Evolutionary conservation across 2,888 invertebrate species (phyloP), one percentile per base, ranked within the genome.

Genomic region (Globia sparganii): DNA sequence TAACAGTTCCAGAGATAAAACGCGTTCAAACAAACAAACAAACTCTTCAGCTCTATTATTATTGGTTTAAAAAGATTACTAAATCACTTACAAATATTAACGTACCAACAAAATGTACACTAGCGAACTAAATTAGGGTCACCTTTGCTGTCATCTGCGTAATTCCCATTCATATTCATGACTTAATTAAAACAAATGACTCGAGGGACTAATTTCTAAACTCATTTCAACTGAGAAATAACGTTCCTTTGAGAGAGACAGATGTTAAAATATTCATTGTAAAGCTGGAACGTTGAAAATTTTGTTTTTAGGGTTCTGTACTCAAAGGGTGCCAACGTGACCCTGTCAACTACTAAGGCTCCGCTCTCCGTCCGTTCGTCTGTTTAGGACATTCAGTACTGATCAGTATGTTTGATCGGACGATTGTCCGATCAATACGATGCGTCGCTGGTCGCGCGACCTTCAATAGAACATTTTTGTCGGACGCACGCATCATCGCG

Each of bases 171-270:
- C 91, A 94, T 94, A 94, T 94, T 94, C 93, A 94, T 92, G 91
- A 92, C 80, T 91, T 93, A 93, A 94, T 94, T 94, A 94, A 93
- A 94, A 93, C 92, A 92, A 94, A 94, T 91, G 91, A 90, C 90
- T 91, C 83, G 86, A 91, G 91, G 92, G 93, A 94, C 93, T 93
- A 93, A 93, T 94, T 92, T 93, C 90, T 91, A 91, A 92, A 92
- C 91, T 93, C 91, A 91, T 93, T 93, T 85, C 86, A 88, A 91
- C 89, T 89, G 88, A 91, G 91, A 89, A 90, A 91, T 90, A 91
- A 84, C 86, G 89, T 88, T 88, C 93, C 91, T 90, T 89, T 80
- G 92, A 87, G 91, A 87, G 87, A 77, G 79, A 78, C 81, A 84
- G 73, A 73, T 72, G 80, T 87, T 87, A 80, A 88, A 91, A 90